Percentiles rank a stretch among this genome's conserved stretches.
Conservation (phyloP, 2,797 vertebrate species). For the Takifugu ocellatus region DNA sequence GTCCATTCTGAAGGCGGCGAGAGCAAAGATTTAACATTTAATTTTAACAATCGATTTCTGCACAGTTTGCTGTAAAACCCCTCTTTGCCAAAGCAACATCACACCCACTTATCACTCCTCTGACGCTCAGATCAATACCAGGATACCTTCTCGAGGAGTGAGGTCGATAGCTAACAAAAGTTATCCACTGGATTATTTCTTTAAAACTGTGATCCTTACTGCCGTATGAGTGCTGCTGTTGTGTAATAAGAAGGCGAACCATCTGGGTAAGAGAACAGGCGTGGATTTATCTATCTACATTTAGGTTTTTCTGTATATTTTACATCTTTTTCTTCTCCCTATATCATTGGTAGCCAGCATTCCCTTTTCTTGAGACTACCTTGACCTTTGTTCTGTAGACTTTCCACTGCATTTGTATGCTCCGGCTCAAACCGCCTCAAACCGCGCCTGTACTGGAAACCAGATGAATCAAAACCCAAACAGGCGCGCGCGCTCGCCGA, state of each 20-base stretch:
- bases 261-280: too few species aligned
- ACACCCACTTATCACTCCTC: conserved; percentile 17
- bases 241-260: too few species aligned
- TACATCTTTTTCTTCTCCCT: too few species aligned
- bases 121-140: conserved; percentile 26
- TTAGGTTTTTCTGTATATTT: too few species aligned
- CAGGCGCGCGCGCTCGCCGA: conserved; percentile 2
- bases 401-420: conserved; percentile 10
- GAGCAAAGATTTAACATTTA: too few species aligned
- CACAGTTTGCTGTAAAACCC: too few species aligned
- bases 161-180: conserved; percentile 44
- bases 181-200: conserved; percentile 34
- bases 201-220: conserved; percentile 35
- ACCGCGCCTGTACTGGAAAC: conserved; percentile 17
- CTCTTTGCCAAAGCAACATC: conserved; percentile 11
- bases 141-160: conserved; percentile 16
- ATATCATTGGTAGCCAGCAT: too few species aligned
- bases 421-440: neutral
- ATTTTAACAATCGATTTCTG: too few species aligned
- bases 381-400: too few species aligned
- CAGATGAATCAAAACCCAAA: conserved; percentile 25
- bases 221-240: neutral
- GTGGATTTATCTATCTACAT: too few species aligned
- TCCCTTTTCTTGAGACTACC: too few species aligned
- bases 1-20: too few species aligned